phyloP scores from a whole-genome alignment of 1,140 invertebrate genomes.

The Drosophila willistoni region DNA sequence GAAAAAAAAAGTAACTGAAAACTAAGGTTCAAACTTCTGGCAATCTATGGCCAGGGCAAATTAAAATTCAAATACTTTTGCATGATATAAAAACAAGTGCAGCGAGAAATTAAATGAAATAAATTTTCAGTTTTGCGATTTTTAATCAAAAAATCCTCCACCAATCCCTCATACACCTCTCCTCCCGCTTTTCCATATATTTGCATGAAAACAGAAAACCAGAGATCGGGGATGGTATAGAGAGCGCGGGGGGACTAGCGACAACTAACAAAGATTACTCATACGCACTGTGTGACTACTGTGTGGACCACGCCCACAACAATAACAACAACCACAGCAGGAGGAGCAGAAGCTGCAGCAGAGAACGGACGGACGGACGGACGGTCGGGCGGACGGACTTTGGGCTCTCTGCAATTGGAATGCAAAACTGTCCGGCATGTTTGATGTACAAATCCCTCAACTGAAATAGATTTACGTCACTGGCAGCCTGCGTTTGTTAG shows the following conservation, averaged over 20 bases:
- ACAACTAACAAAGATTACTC: conserved; percentile 51
- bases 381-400: background rate
- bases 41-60: conserved; percentile 61
- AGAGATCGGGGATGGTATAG: conserved; percentile 29
- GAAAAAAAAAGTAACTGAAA: background rate
- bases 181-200: background rate
- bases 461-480: conserved; percentile 81
- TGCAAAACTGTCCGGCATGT: conserved; percentile 76
- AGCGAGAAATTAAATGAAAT: conserved; percentile 71
- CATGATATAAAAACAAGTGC: conserved; percentile 51
- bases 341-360: background rate
- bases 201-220: conserved; percentile 16
- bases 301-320: conserved; percentile 41
- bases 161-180: background rate
- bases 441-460: conserved; percentile 79
- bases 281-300: conserved; percentile 61
- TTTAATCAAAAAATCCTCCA: conserved; percentile 59
- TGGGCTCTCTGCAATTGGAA: conserved; percentile 41
- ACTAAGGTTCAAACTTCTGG: conserved; percentile 21
- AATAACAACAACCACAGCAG: conserved; percentile 28
- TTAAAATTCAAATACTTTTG: conserved; percentile 72
- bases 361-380: background rate
- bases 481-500: conserved; percentile 74
- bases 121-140: conserved; percentile 61
- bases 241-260: background rate